Percentiles rank a stretch among this genome's conserved stretches.
Evolutionary conservation across 2,113 vertebrate genomes (phyloP).

Genomic region (Leptosomus discolor): DNA sequence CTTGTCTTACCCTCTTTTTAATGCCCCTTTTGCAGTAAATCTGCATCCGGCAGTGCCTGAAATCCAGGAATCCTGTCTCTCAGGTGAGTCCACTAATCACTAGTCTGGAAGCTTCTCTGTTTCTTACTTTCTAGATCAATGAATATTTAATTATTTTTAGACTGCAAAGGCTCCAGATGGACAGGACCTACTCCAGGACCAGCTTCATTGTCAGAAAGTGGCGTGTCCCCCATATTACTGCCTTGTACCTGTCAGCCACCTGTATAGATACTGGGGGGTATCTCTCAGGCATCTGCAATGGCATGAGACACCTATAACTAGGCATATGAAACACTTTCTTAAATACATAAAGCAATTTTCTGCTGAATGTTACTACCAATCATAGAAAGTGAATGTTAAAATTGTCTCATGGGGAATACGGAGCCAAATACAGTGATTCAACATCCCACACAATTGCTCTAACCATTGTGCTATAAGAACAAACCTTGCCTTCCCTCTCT

Average conservation of each 20-base stretch:
- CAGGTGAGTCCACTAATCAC: background rate
- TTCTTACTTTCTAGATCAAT: background rate
- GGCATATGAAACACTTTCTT: background rate
- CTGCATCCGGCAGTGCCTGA: background rate
- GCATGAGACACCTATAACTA: background rate
- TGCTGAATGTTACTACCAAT: background rate
- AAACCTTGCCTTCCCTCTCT: background rate
- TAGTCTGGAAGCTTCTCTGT: background rate
- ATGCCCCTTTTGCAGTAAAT: background rate
- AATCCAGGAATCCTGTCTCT: background rate
- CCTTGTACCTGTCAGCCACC: background rate
- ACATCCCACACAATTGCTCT: background rate
- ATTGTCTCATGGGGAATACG: background rate
- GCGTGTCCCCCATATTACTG: background rate
- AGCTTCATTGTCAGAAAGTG: background rate
- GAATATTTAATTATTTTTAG: background rate
- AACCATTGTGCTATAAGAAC: background rate
- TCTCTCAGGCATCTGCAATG: background rate
- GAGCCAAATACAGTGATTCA: background rate
- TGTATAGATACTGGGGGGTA: background rate
- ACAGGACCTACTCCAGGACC: background rate
- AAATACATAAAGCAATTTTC: background rate
- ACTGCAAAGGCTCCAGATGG: background rate
- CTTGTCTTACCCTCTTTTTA: accelerated
- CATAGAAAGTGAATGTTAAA: background rate